Conservation (phyloP, 2,113 vertebrate species). For the Sylvilagus bachmani region DNA sequence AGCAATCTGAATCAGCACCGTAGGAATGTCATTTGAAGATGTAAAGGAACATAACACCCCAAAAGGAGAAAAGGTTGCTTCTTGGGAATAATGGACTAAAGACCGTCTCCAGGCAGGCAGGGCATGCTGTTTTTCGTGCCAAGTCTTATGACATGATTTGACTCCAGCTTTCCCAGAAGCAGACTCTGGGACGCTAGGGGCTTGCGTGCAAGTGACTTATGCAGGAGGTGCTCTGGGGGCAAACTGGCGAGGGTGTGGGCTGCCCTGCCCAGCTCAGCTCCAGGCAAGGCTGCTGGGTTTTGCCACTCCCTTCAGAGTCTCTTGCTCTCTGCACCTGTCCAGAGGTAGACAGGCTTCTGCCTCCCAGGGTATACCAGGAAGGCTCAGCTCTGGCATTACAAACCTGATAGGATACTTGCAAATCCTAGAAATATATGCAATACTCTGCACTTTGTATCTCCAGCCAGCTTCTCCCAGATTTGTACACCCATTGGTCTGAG, state of each 20-base stretch:
- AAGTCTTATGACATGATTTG: background rate
- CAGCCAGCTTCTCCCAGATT: background rate
- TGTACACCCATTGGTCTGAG: too few species aligned
- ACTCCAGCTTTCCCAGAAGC: background rate
- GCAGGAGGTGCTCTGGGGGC: background rate
- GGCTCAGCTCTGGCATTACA: background rate
- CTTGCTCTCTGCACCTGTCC: background rate
- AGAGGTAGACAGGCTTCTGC: background rate
- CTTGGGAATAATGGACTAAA: background rate
- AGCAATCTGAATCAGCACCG: background rate
- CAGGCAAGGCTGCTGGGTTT: background rate
- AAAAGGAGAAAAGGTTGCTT: background rate
- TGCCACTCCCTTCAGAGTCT: fast-evolving
- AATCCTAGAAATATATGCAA: background rate
- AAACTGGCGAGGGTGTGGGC: too few species aligned
- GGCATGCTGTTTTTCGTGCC: background rate
- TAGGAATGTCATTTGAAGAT: background rate
- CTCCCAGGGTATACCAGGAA: background rate
- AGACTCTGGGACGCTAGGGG: background rate
- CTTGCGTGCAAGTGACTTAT: background rate
- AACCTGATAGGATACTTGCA: background rate
- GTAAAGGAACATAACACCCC: background rate
- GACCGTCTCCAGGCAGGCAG: too few species aligned
- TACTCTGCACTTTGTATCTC: background rate
- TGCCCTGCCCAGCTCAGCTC: background rate